A percentile compares a stretch with the other conserved stretches of the same genome.
These are phyloP conservation scores for Hirtodrosophila duncani DNA, from an alignment of 2,888 invertebrate species.

Conservation along the genomic window DNA sequence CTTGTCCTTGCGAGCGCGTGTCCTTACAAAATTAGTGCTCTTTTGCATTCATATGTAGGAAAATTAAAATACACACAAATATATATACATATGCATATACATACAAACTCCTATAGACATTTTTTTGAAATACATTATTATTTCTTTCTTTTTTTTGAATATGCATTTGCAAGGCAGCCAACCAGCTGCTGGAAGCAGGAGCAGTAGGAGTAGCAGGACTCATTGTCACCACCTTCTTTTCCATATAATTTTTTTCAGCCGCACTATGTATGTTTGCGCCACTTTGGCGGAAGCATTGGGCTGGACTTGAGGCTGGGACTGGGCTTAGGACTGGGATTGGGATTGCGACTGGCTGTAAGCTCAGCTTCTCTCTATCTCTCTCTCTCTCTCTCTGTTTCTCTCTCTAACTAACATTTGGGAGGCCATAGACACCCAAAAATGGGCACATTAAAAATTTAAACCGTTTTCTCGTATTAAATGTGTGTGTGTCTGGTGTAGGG, in stretches of 20 bases:
- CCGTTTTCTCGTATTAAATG: conserved; percentile 69
- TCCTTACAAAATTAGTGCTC: conserved; percentile 68
- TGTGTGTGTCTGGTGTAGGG: conserved; percentile 44
- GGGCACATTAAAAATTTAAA: conserved; percentile 67
- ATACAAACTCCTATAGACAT: conserved; percentile 40
- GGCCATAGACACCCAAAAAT: conserved; percentile 48
- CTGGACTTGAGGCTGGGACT: too few species aligned
- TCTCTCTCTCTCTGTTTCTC: conserved; percentile 14
- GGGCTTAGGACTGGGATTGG: conserved; percentile 42
- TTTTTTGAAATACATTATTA: conserved; percentile 56
- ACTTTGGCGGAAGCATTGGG: conserved; percentile 69
- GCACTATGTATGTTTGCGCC: conserved; percentile 57
- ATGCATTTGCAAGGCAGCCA: conserved; percentile 18
- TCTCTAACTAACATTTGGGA: conserved; percentile 30
- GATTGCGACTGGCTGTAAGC: conserved; percentile 28
- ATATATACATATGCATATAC: conserved; percentile 21
- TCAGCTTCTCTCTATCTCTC: not conserved
- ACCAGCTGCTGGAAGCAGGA: not conserved
- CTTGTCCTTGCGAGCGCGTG: conserved; percentile 47
- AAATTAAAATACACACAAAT: conserved; percentile 24
- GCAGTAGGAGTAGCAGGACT: not conserved
- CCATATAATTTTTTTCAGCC: conserved; percentile 29
- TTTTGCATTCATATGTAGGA: conserved; percentile 55
- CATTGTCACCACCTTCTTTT: not conserved
- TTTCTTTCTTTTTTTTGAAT: conserved; percentile 11